Evolutionary conservation across 2,888 invertebrate genomes (phyloP), one percentile per base, ranked within the genome.

Genomic region (Nematopogon swammerdamellus): DNA sequence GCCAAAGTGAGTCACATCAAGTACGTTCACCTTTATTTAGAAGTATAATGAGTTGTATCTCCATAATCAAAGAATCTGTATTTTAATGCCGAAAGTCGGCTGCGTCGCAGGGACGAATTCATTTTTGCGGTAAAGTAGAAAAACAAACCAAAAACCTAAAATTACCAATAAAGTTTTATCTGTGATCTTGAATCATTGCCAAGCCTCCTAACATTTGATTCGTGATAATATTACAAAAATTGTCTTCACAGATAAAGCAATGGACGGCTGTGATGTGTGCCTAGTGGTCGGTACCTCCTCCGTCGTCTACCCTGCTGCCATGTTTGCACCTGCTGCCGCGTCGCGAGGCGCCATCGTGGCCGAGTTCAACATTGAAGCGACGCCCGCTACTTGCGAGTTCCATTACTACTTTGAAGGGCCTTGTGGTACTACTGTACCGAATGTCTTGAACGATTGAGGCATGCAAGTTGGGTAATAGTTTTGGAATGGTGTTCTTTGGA

Each of bases 241-340:
- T 25, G 25, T 25, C 43, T 50, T 67, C 70, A 25, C 65, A 87
- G 86, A 82, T 51, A 63, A 76, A 20, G 85, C 85, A 52, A 79
- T 93, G 60, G 76, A 83, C 44, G 67, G 67, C 0, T 93, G 92
- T 66, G 92, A 93, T 60, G 70, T 91, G 2, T 92, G 91, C 61
- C 68, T 94, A 42, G 86, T 94, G 16, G 87, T 94, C 46, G 94
- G 95, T 4, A 94, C 93, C 14, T 93, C 93, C 1, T 91, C 92
- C 0, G 84, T 91, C 0, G 92, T 94, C 2, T 92, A 92, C 65
- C 94, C 93, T 0, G 93, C 93, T 0, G 91, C 92, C 4, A 87
- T 89, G 87, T 93, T 92, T 72, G 93, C 92, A 0, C 92, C 92
- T 0, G 75, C 81, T 58, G 88, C 91, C 0, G 89, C 90, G 0